Evolutionary conservation across 2,113 vertebrate genomes (phyloP).

Genomic region (Silurus meridionalis): DNA sequence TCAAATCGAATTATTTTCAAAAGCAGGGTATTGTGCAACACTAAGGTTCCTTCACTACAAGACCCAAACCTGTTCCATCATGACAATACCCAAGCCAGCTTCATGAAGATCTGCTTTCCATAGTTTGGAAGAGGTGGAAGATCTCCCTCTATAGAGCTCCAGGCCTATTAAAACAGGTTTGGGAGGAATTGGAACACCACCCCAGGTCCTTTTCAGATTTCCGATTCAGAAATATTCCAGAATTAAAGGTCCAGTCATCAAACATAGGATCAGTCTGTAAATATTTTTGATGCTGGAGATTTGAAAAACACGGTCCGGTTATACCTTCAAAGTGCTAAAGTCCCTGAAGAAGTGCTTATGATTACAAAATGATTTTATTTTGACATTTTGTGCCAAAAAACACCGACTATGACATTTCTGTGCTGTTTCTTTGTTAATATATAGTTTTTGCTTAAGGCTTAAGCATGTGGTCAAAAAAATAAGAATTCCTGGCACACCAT

Average conservation of each 20-base stretch:
- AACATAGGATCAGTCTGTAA: neutral
- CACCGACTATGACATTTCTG: neutral
- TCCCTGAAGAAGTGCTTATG: neutral
- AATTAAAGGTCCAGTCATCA: neutral
- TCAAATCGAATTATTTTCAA: no score
- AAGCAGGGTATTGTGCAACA: no score
- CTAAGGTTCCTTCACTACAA: no score
- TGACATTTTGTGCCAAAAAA: conserved; percentile 3
- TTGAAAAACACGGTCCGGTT: neutral
- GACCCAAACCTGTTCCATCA: no score
- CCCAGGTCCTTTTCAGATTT: neutral
- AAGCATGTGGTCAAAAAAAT: neutral
- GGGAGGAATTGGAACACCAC: no score
- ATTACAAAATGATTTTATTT: conserved; percentile 14
- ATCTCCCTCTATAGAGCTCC: no score
- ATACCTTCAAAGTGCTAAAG: neutral
- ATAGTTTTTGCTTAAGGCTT: neutral
- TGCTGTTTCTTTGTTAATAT: neutral
- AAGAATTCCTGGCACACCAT: neutral
- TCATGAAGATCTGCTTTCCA: no score
- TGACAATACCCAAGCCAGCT: no score
- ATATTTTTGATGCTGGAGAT: neutral
- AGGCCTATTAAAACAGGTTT: neutral
- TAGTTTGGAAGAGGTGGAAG: no score
- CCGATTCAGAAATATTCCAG: neutral